Base-by-base conservation (phyloP, 1,140 invertebrate genomes). In the Drosophila subpulchrella region DNA sequence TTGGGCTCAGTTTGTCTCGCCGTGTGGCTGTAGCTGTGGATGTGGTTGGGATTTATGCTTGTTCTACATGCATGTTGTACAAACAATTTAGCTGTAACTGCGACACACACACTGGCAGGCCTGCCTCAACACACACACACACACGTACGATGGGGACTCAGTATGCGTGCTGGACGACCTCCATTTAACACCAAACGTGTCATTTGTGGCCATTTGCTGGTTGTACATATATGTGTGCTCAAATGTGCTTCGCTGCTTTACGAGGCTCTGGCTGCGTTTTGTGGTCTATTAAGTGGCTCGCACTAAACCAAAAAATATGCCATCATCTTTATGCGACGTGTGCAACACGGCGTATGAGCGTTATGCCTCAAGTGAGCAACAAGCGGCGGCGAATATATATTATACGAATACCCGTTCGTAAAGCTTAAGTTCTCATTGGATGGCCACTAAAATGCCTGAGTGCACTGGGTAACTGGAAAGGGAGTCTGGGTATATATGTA, bases 151-250 rank as follows among this genome's bases (percentile, higher is more conserved):
- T 47, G 58, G 41, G 36, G 50, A 57, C 46, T 75, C 27, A 30
- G 73, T 75, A 66, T 75, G 75, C 74, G 75, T 53, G 66, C 57
- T 56, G 74, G 76, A 74, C 83, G 83, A 88, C 83, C 83, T 83
- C 83, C 76, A 88, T 88, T 89, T 88, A 88, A 88, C 84, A 88
- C 83, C 83, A 89, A 88, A 88, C 83, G 83, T 88, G 83, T 89
- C 83, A 88, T 88, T 88, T 88, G 83, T 80, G 83, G 84, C 80
- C 80, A 88, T 88, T 88, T 89, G 76, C 60, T 63, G 71, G 72
- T 68, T 67, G 75, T 17, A 13, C 57, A 20, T 15, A 1, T 63
- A n/a, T n/a, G 51, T 44, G 20, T 38, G 51, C 30, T 30, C 48
- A 57, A 47, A 48, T 61, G 39, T 51, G 36, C 39, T 32, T 12